phyloP scores from a whole-genome alignment of 2,113 vertebrate genomes.

The Elachura formosa region DNA sequence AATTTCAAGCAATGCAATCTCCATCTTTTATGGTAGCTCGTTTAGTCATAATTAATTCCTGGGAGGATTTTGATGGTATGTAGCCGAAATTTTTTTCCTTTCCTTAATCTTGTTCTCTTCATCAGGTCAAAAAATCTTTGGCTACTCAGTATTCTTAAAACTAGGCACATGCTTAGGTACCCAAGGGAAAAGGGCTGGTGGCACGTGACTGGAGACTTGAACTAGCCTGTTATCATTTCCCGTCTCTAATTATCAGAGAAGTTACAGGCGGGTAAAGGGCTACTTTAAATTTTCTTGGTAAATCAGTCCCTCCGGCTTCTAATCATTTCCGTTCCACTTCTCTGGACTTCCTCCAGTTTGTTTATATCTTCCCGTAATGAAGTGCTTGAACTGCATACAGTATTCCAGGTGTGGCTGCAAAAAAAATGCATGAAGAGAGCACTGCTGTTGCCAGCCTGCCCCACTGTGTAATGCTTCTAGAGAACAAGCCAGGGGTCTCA shows the following conservation, averaged over 20 bases:
- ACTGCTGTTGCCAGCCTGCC: background rate
- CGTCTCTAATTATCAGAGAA: conserved; percentile 1
- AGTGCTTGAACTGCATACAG: conserved; percentile 31
- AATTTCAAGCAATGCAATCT: background rate
- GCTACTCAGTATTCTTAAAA: background rate
- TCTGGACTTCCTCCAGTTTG: conserved; percentile 52
- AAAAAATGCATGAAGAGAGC: background rate
- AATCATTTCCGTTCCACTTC: conserved; percentile 55
- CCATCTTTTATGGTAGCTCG: background rate
- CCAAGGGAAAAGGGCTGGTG: background rate
- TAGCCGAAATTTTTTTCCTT: background rate
- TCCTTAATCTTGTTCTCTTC: background rate
- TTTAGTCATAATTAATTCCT: background rate
- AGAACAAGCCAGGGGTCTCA: background rate
- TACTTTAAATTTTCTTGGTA: conserved; percentile 34
- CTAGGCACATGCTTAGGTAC: background rate
- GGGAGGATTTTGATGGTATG: background rate
- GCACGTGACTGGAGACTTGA: background rate
- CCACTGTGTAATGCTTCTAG: background rate
- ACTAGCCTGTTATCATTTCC: conserved; percentile 17
- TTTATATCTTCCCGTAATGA: conserved; percentile 53
- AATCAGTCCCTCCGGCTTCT: conserved; percentile 37
- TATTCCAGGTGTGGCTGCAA: conserved; percentile 39
- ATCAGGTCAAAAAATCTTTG: conserved; percentile 1
- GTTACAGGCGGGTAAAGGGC: background rate